Base-by-base conservation (phyloP, 2,113 vertebrate species). In the Phyllostomus hastatus region DNA sequence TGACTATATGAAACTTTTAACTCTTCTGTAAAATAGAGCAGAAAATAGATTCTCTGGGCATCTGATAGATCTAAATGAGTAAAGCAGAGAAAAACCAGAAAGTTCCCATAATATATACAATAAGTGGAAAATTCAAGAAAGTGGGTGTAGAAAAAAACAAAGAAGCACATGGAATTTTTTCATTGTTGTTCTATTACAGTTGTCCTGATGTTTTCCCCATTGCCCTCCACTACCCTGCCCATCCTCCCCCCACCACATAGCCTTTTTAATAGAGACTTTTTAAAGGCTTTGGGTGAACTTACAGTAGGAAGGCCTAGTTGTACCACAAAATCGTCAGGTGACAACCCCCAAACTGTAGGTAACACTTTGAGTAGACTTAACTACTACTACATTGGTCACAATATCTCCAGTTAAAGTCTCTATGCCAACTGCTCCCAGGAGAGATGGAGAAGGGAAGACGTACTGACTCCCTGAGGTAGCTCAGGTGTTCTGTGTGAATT, bases 1-100 rank as follows among this genome's bases (percentile, higher is more conserved):
- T 94, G 93, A 90, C 64, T 90, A 69, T 76, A 87, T 54, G 38
- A 95, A 92, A 95, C 52, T 72, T 94, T 94, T 80, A 88, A 81
- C 72, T 97, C 11, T 41, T 75, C n/a, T 92, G n/a, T 70, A 84
- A 95, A 97, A 83, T 59, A 94, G 48, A 97, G 46, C 75, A 88
- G 93, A 84, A 92, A 97, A 95, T 96, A 96, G 66, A 88, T 84
- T 96, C 52, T 76, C 81, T 92, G 91, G 91, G 91, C 93, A 94
- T 91, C 94, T 93, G 85, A 96, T 70, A 54, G 43, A 81, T 95
- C 72, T 94, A 97, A 96, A 95, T 94, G 90, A 95, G 80, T 90
- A 96, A 94, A 97, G 80, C 54, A 95, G 31, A 95, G 57, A 87
- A 94, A 90, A 97, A 8, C 6, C 24, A 91, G 33, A 96, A 90